These are phyloP conservation scores for Rhagonycha fulva DNA, from an alignment of 2,888 invertebrate genomes.

Conservation along the genomic window DNA sequence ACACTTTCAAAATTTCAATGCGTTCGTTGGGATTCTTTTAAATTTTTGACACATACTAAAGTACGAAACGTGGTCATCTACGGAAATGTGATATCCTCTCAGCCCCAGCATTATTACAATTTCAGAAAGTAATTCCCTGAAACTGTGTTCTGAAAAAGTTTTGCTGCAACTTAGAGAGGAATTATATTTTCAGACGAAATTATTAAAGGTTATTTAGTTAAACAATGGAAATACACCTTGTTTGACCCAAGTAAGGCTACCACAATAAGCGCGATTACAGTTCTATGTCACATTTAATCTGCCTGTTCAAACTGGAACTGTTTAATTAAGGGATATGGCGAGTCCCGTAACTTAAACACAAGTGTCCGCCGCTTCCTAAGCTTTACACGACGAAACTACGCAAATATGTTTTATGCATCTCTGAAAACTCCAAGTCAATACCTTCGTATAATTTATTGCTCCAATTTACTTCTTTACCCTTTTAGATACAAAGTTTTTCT, in stretches of 20 bases:
- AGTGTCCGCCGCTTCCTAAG: conserved; percentile 54
- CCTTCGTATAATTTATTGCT: background rate
- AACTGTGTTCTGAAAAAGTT: background rate
- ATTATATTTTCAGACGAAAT: background rate
- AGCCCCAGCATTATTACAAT: background rate
- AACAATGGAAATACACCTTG: conserved; percentile 21
- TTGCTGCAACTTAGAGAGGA: background rate
- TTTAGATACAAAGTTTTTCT: background rate
- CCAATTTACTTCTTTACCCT: background rate
- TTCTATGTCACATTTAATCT: conserved; percentile 59
- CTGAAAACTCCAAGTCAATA: background rate
- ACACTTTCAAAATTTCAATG: conserved; percentile 57
- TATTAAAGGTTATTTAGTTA: conserved; percentile 8
- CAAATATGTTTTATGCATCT: conserved; percentile 41
- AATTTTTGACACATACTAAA: conserved; percentile 58
- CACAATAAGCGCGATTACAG: conserved; percentile 59
- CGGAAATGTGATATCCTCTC: conserved; percentile 47
- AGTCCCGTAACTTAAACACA: conserved; percentile 57
- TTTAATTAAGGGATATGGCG: conserved; percentile 58
- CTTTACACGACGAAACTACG: conserved; percentile 44
- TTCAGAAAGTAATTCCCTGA: background rate
- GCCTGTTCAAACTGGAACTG: conserved; percentile 57
- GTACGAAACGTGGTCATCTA: conserved; percentile 55
- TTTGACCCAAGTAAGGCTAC: conserved; percentile 40
- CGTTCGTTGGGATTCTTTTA: conserved; percentile 55